Evolutionary conservation across 2,888 invertebrate species (phyloP).

Genomic region (Merodon equestris): DNA sequence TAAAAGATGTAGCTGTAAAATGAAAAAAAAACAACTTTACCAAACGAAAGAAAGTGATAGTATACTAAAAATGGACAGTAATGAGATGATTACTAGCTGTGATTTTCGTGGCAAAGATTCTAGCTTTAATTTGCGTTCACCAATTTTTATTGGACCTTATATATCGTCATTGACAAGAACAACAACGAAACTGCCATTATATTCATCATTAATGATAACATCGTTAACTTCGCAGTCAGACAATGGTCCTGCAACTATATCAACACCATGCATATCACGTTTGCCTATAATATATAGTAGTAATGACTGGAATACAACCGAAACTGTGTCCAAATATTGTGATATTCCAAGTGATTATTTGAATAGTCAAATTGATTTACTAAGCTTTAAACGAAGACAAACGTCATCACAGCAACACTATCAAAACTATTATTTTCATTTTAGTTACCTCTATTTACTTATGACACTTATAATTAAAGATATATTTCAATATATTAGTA

Average conservation of each 20-base stretch:
- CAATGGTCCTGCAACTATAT: neutral
- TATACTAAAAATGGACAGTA: constrained; percentile 16
- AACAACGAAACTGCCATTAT: neutral
- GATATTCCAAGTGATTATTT: constrained; percentile 44
- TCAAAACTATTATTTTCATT: constrained; percentile 11
- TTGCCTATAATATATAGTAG: constrained; percentile 8
- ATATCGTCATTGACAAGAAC: neutral
- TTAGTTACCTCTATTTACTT: constrained; percentile 26
- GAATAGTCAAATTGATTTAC: constrained; percentile 29
- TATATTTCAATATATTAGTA: constrained; percentile 18
- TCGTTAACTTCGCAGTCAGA: constrained; percentile 7
- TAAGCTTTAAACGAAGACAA: constrained; percentile 31
- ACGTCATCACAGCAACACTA: neutral
- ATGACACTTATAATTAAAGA: constrained; percentile 49
- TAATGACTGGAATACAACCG: constrained; percentile 18
- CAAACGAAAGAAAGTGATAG: neutral
- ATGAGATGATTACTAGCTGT: constrained; percentile 3
- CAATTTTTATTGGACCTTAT: neutral
- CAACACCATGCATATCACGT: constrained; percentile 7
- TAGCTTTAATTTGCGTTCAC: no score
- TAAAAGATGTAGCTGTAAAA: constrained; percentile 51
- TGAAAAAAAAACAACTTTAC: constrained; percentile 14
- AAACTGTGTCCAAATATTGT: constrained; percentile 33
- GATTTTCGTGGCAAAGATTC: no score
- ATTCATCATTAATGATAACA: neutral